These are phyloP conservation scores for Willowsia nigromaculata DNA, from an alignment of 2,888 invertebrate genomes.

Conservation along the genomic window DNA sequence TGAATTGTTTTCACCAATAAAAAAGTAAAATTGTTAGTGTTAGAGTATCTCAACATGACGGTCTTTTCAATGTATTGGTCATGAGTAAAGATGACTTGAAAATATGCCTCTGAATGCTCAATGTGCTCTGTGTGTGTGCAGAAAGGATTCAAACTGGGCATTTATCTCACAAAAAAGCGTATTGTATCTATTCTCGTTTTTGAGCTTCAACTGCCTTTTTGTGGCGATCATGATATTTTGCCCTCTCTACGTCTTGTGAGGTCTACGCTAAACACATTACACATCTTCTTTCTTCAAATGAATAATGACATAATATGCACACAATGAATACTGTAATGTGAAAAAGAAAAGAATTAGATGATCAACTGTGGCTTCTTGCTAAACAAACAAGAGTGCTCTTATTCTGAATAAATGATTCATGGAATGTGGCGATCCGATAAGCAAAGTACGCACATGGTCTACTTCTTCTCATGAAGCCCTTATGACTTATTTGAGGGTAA, in stretches of 20 bases:
- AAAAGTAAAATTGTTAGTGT: not conserved
- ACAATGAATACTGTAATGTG: constrained; percentile 29
- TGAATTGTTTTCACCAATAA: constrained; percentile 25
- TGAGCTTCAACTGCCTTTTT: not conserved
- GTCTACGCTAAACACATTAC: constrained; percentile 15
- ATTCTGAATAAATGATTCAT: constrained; percentile 64
- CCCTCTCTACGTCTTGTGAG: constrained; percentile 66
- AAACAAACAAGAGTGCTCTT: constrained; percentile 53
- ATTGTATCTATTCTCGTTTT: constrained; percentile 1
- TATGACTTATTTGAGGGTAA: not conserved
- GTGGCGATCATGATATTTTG: constrained; percentile 44
- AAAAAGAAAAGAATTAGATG: constrained; percentile 39
- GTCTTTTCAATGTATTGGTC: not conserved
- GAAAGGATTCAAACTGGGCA: constrained; percentile 49
- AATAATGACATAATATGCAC: constrained; percentile 35
- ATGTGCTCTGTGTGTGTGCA: not conserved
- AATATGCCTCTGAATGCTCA: constrained; percentile 19
- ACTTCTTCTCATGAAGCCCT: not conserved
- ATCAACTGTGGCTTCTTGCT: constrained; percentile 6
- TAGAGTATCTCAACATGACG: not conserved
- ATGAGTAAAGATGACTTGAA: constrained; percentile 57
- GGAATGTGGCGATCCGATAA: constrained; percentile 36
- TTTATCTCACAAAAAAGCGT: constrained; percentile 5
- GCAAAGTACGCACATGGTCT: constrained; percentile 34
- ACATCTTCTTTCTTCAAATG: not conserved